Conservation (phyloP, 2,888 invertebrate genomes). For the Rutpela maculata region DNA sequence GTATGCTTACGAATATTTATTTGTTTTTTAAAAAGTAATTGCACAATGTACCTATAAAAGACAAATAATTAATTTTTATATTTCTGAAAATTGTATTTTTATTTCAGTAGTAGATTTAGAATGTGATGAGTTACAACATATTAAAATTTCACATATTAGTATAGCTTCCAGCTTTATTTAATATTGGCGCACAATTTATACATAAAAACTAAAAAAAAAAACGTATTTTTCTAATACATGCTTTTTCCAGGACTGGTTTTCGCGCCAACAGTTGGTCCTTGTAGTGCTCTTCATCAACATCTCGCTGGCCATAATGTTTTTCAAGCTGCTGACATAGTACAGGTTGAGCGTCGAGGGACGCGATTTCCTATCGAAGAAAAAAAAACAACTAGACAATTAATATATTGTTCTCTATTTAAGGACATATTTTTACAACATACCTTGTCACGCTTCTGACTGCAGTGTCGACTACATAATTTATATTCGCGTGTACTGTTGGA, state of each 20-base stretch:
- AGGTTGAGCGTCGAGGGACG: slow-evolving; percentile 73
- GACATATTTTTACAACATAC: slow-evolving; percentile 63
- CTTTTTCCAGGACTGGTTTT: slow-evolving; percentile 92
- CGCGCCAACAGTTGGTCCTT: slow-evolving; percentile 95
- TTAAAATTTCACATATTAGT: background rate
- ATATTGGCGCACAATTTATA: background rate
- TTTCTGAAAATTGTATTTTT: background rate
- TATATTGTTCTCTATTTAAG: slow-evolving; percentile 51
- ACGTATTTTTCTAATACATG: background rate
- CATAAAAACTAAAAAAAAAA: background rate
- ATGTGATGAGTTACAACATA: background rate
- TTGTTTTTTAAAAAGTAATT: no score
- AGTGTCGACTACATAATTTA: slow-evolving; percentile 57
- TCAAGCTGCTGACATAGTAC: slow-evolving; percentile 96
- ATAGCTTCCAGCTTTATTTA: slow-evolving; percentile 22
- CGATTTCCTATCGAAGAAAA: slow-evolving; percentile 46
- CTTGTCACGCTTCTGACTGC: slow-evolving; percentile 25
- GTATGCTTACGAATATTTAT: no score
- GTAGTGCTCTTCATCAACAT: slow-evolving; percentile 95
- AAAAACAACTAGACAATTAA: slow-evolving; percentile 48
- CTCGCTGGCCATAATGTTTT: slow-evolving; percentile 95
- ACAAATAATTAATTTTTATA: background rate
- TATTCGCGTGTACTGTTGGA: slow-evolving; percentile 61
- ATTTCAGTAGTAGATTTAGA: background rate
- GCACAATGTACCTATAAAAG: no score